These are phyloP conservation scores for Brachionus angularis DNA, from an alignment of 1,140 invertebrate genomes.

Conservation along the genomic window DNA sequence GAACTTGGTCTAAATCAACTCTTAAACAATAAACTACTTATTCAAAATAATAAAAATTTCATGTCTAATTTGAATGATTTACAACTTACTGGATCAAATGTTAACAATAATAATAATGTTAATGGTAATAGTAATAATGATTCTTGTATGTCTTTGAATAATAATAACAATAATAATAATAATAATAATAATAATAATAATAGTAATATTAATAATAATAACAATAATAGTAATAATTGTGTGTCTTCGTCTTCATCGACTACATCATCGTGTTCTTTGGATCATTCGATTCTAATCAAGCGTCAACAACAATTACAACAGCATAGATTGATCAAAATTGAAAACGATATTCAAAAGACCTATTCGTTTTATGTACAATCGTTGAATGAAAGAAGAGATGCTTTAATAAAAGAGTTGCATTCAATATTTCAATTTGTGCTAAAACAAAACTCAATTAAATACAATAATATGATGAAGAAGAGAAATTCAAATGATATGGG, in stretches of 20 bases:
- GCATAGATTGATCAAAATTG: background rate
- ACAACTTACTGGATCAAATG: too few relatives aligned
- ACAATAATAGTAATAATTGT: too few relatives aligned
- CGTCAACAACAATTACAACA: constrained; percentile 1
- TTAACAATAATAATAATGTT: too few relatives aligned
- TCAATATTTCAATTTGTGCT: constrained; percentile 20
- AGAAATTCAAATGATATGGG: background rate
- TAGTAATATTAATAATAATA: too few relatives aligned
- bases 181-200: too few relatives aligned
- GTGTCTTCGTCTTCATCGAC: background rate
- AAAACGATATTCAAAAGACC: constrained; percentile 19
- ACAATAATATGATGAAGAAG: background rate
- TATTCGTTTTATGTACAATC: background rate
- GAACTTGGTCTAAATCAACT: constrained; percentile 2
- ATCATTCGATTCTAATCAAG: background rate
- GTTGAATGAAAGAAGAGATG: background rate
- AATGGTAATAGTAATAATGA: too few relatives aligned
- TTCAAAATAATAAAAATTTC: too few relatives aligned
- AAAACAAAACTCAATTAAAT: constrained; percentile 10
- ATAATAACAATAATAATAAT: too few relatives aligned
- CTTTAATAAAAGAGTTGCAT: constrained; percentile 6
- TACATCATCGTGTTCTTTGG: background rate
- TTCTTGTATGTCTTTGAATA: too few relatives aligned
- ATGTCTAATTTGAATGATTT: too few relatives aligned
- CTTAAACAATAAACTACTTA: too few relatives aligned